Conservation (phyloP, 2,797 vertebrate genomes). For the Poecilia gillii region DNA sequence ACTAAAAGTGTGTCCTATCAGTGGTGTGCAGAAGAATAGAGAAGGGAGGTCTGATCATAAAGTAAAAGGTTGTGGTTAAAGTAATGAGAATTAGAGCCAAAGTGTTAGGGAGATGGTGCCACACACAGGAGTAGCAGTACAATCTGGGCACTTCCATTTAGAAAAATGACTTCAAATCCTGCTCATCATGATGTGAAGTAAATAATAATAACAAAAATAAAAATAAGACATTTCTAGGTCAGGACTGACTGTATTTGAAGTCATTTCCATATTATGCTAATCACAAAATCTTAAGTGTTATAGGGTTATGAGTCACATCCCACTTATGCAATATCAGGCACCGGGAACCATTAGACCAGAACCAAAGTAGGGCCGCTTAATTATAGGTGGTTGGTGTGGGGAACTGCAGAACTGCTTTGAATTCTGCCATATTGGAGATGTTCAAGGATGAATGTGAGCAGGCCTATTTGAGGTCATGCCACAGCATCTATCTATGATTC, state of each 20-base stretch:
- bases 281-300: not conserved
- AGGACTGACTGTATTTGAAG: not conserved
- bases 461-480: not conserved
- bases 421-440: not conserved
- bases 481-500: not conserved
- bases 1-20: constrained; percentile 24
- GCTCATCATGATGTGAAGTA: not conserved
- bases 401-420: not conserved
- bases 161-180: not conserved
- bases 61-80: constrained; percentile 45
- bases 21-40: constrained; percentile 43
- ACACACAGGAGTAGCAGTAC: constrained; percentile 12
- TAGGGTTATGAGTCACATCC: not conserved
- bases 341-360: not conserved
- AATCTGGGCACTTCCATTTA: constrained; percentile 4
- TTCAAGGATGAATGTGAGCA: not conserved
- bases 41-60: constrained; percentile 13
- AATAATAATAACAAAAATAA: not conserved
- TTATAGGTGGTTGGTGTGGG: not conserved
- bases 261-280: not conserved
- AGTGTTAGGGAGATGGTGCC: constrained; percentile 11
- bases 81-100: constrained; percentile 30
- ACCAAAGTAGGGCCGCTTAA: not conserved
- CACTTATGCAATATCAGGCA: not conserved
- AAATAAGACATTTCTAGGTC: not conserved